These are phyloP conservation scores for Thecophora atra DNA, from an alignment of 2,888 invertebrate species.

Conservation along the genomic window DNA sequence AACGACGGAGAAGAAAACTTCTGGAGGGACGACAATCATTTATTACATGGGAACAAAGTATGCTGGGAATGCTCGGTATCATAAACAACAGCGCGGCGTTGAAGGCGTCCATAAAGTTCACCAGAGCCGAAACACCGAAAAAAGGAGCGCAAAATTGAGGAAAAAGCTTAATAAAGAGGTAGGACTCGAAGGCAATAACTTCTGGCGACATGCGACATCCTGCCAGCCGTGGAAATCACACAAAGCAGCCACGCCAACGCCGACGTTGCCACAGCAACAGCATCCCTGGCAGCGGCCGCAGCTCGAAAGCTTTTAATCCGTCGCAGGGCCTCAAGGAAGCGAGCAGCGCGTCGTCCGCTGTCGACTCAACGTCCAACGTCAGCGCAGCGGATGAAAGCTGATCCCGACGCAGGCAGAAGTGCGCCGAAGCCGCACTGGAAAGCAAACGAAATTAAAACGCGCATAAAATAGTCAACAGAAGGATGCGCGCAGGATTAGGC, in stretches of 20 bases:
- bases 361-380: not conserved
- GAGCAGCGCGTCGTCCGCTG: slow-evolving; percentile 4
- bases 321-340: not conserved
- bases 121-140: not conserved
- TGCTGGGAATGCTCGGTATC: slow-evolving; percentile 9
- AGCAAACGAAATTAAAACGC: slow-evolving; percentile 28
- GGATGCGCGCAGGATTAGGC: slow-evolving; percentile 8
- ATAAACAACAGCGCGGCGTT: slow-evolving; percentile 30
- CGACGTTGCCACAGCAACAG: not conserved
- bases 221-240: not conserved
- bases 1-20: not conserved
- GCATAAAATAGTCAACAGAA: not conserved
- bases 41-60: slow-evolving; percentile 9
- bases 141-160: not conserved
- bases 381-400: not conserved
- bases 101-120: slow-evolving; percentile 5
- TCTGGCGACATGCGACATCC: slow-evolving; percentile 13
- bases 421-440: slow-evolving; percentile 10
- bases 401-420: not conserved
- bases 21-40: not conserved
- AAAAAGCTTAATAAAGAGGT: not conserved
- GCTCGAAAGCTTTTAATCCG: slow-evolving; percentile 13
- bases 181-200: slow-evolving; percentile 14
- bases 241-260: not conserved
- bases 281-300: not conserved